Base-by-base conservation (phyloP, 2,113 vertebrate genomes). In the Phodopus roborovskii region DNA sequence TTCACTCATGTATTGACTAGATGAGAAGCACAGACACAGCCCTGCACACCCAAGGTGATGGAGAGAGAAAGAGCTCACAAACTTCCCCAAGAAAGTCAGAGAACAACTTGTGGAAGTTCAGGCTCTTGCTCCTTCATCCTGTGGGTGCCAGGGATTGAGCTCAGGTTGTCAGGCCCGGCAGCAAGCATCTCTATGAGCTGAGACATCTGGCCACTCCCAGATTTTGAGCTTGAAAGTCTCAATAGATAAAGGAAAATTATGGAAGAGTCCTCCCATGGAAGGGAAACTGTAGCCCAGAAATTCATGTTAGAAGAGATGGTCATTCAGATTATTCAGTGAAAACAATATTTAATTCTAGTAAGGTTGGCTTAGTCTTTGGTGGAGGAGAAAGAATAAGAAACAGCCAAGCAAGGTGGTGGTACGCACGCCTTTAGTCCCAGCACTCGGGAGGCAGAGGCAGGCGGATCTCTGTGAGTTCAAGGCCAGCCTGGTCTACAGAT, bases 191-290 rank as follows among this genome's bases (percentile, higher is more conserved):
- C 45, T 66, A 85, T 17, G 60, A 48, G 28, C 42, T 1, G 28
- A 33, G 28, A 28, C 26, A 30, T 42, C 39, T 64, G 81, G 39
- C 39, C 26, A 84, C 58, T 84, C 39, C 74, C 58, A 30, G 17
- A 42, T 58, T 62, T 96, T 95, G 33, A 53, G 90, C 39, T 95
- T 92, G 74, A 8, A 70, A 88, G 83, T 66, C 70, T 70, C 50
- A 81, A 3, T 15, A 77, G 36, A 50, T 64, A 2, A 50, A 71
- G 42, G 70, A 12, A 58, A 70, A 3, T 68, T 78, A 64, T 79
- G 36, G 30, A 88, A n/a, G 33, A 53, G 2, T 13, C 13, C 42
- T 70, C 70, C 50, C 12, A 66, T 39, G 28, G 79, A n/a, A 87
- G 30, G 58, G 24, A 60, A 33, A 56, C 39, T 56, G 10, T 77